Base-by-base conservation (phyloP, 2,113 vertebrate genomes). In the Colistium nudipinnis region DNA sequence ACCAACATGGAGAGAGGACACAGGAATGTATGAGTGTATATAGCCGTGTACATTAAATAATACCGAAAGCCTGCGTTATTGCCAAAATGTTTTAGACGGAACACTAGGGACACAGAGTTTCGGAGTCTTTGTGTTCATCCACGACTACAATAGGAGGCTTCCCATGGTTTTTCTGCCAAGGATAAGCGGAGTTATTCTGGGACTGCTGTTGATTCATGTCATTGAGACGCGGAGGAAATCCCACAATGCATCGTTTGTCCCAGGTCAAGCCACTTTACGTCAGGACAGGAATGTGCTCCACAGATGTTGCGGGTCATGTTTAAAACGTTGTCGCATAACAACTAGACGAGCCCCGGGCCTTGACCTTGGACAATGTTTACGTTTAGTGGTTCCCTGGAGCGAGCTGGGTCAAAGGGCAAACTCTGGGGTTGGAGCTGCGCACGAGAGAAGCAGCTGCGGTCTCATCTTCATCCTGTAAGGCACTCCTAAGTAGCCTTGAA, bases 271-370 rank as follows among this genome's bases (percentile, higher is more conserved):
- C 22, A 36, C 73, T 74, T 67, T 68, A 44, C 49, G 48, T 41
- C n/a, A 75, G 39, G 56, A 64, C 71, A 65, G 30, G 63, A 86
- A 86, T 78, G 66, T 36, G 19, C 73, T 82, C 63, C 49, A 24
- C 89, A 88, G 85, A 92, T 90, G 88, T 77, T 65, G 31, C 31
- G 61, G 45, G 63, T 84, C 54, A 39, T n/a, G 66, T 66, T 78
- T 75, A 31, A 74, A 62, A 68, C 73, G 38, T 36, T 20, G 44
- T 24, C 13, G 62, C 55, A 30, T 64, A 33, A 45, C 70, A 56
- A 35, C n/a, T 19, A 43, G 49, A 47, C 43, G 10, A 72, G 65
- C 62, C 52, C 60, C 6, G 43, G n/a, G 47, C 48, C 76, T 63
- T 47, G 82, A 31, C 68, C 72, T 73, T 60, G 59, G n/a, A 71